These are phyloP conservation scores for Salpingus planirostris DNA, from an alignment of 2,888 invertebrate genomes.

Conservation along the genomic window DNA sequence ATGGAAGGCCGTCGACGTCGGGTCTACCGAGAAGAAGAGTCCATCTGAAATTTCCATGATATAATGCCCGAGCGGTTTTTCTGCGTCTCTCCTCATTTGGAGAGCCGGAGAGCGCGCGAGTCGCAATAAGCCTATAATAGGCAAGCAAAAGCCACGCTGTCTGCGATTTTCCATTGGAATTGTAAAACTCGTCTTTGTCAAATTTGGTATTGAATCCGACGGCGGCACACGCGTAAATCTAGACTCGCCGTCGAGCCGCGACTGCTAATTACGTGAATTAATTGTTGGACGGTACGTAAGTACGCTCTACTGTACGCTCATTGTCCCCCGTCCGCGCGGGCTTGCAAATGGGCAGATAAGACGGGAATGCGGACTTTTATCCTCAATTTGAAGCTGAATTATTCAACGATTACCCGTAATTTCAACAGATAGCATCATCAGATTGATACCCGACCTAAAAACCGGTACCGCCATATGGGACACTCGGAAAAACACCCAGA, in stretches of 20 bases:
- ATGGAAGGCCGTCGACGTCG: no score
- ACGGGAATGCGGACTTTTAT: no score
- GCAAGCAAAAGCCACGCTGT: slow-evolving; percentile 41
- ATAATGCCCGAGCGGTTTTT: slow-evolving; percentile 36
- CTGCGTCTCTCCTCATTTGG: slow-evolving; percentile 37
- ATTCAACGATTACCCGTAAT: no score
- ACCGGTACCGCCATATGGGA: no score
- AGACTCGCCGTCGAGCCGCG: slow-evolving; percentile 24
- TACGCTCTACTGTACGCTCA: no score
- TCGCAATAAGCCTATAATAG: slow-evolving; percentile 40
- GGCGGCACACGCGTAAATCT: slow-evolving; percentile 33
- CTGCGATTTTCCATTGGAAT: slow-evolving; percentile 40
- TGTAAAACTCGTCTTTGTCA: slow-evolving; percentile 40
- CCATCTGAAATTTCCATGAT: slow-evolving; percentile 36
- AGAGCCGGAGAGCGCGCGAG: slow-evolving; percentile 26
- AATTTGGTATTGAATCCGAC: slow-evolving; percentile 41
- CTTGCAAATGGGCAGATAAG: no score
- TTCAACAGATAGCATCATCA: no score
- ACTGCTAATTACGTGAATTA: slow-evolving; percentile 43
- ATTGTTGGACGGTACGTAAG: no score
- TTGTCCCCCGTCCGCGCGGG: slow-evolving; percentile 5
- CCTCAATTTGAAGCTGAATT: no score
- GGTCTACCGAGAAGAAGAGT: no score
- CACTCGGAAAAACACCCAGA: no score
- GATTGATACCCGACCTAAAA: no score